Percentiles rank a stretch among this genome's conserved stretches.
These are phyloP conservation scores for Melinaea menophilus DNA, from an alignment of 2,888 invertebrate genomes.

Conservation along the genomic window DNA sequence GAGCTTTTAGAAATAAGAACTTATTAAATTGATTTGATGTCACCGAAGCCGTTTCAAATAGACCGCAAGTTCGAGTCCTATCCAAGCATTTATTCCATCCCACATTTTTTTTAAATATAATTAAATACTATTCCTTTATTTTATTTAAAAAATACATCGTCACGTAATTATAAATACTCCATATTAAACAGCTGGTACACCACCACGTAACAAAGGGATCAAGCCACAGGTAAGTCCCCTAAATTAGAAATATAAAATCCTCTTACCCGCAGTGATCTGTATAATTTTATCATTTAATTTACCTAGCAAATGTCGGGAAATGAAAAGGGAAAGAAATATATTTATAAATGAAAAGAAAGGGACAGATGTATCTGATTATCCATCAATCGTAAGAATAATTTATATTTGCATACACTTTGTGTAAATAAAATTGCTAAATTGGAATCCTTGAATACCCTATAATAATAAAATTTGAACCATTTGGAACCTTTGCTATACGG, in stretches of 20 bases:
- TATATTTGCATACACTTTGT: conserved; percentile 57
- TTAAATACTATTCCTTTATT: too few species aligned
- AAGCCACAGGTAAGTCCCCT: conserved; percentile 52
- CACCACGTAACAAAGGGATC: conserved; percentile 19
- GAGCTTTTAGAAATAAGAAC: too few species aligned
- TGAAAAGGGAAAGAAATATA: conserved; percentile 34
- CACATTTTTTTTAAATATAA: too few species aligned
- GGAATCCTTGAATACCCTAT: conserved; percentile 35
- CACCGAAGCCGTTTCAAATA: too few species aligned
- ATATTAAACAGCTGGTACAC: conserved; percentile 30
- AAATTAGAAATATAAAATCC: conserved; percentile 52
- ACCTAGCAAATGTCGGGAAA: conserved; percentile 29
- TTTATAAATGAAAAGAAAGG: conserved; percentile 32
- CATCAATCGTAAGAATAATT: conserved; percentile 54
- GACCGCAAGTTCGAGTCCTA: too few species aligned
- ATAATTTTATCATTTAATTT: conserved; percentile 72
- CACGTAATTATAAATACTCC: too few species aligned
- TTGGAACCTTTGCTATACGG: conserved; percentile 28
- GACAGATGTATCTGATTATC: conserved; percentile 50
- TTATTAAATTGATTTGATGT: too few species aligned
- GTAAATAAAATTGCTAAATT: conserved; percentile 56
- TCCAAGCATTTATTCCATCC: too few species aligned
- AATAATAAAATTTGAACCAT: conserved; percentile 29
- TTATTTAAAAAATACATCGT: too few species aligned
- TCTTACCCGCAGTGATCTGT: conserved; percentile 59